Conservation (phyloP, 2,888 invertebrate species). For the Phymatocera aterrima region DNA sequence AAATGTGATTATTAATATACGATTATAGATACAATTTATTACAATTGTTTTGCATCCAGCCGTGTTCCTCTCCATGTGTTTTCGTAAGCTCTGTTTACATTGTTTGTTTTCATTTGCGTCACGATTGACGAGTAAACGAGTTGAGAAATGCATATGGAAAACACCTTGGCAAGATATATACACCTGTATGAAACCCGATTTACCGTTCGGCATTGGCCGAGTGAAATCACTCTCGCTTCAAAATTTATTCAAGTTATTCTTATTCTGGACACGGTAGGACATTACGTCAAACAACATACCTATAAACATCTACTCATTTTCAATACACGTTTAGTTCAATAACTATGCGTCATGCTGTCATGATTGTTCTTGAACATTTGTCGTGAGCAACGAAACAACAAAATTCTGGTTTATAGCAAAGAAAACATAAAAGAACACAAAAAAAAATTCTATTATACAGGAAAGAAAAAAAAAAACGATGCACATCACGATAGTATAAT, state of each 20-base stretch:
- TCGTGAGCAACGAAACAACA: background rate
- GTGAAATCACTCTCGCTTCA: constrained; percentile 40
- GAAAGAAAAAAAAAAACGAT: too few relatives aligned
- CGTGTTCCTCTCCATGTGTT: background rate
- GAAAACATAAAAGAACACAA: background rate
- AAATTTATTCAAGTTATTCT: constrained; percentile 15
- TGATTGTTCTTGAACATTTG: background rate
- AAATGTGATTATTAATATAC: too few relatives aligned
- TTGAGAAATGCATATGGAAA: background rate
- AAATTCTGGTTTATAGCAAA: too few relatives aligned
- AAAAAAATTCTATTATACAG: too few relatives aligned
- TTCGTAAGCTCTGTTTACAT: too few relatives aligned
- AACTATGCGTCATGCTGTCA: constrained; percentile 10
- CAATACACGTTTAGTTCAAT: background rate
- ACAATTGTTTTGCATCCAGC: background rate
- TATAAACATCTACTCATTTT: background rate
- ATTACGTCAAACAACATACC: background rate
- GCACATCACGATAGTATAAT: too few relatives aligned
- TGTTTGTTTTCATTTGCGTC: background rate
- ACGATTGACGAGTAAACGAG: background rate
- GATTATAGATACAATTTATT: too few relatives aligned
- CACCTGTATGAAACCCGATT: constrained; percentile 13
- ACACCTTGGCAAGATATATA: constrained; percentile 15
- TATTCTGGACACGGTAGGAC: constrained; percentile 21
- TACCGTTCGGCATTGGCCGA: constrained; percentile 12